Base-by-base conservation (phyloP, 1,140 invertebrate genomes). In the Leptoteleia sp. region DNA sequence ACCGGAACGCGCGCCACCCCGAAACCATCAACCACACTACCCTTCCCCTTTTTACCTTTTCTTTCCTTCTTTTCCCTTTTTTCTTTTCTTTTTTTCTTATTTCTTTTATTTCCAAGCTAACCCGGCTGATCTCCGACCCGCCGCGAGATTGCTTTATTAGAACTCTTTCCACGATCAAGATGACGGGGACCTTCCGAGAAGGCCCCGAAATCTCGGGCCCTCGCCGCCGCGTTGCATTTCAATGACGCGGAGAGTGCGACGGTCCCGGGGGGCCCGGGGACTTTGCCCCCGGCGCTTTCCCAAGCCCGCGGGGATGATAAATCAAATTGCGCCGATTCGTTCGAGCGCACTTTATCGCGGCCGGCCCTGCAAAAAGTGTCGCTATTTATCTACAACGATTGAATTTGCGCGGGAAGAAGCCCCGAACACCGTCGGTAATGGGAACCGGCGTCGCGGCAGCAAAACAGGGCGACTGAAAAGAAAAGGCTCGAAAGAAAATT, bases 81-180 rank as follows among this genome's bases (percentile, higher is more conserved):
- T 7, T 15, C 37, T n/a, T n/a, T n/a, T n/a, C n/a, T n/a, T n/a
- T n/a, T n/a, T n/a, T n/a, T n/a, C n/a, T n/a, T n/a, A n/a, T n/a
- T n/a, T n/a, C n/a, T n/a, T n/a, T n/a, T n/a, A n/a, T n/a, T n/a
- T n/a, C n/a, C n/a, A n/a, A n/a, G n/a, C n/a, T n/a, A n/a, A n/a
- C n/a, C n/a, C n/a, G n/a, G 38, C 19, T 35, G 55, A 45, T 17
- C 55, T 59, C 11, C 43, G 59, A 64, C 59, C 45, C 13, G 7
- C 31, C 2, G 13, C 17, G n/a, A 50, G 45, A 64, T 64, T 64
- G 11, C 59, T 64, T 50, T 64, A 64, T 64, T 64, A 50, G 35
- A 50, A 42, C 45, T 42, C 43, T 43, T 22, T 29, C 35, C 35
- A 1, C 9, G 22, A 61, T 35, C 57, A 16, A 42, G 37, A 19